Base-by-base conservation (phyloP, 2,888 invertebrate genomes). In the Brenthis daphne region DNA sequence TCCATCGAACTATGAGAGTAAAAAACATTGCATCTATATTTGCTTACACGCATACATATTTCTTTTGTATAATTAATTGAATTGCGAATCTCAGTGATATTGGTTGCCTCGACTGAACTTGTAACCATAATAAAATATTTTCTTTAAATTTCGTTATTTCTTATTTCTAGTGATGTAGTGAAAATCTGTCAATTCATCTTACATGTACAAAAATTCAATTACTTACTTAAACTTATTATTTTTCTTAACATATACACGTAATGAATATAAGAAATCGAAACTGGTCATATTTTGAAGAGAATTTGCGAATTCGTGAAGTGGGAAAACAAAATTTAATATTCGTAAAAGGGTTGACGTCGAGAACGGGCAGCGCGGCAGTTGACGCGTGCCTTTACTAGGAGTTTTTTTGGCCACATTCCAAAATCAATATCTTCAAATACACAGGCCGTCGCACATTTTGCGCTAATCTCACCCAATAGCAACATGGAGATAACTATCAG, bases 321-420 rank as follows among this genome's bases (percentile, higher is more conserved):
- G 90, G 91, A 92, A 92, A 92, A 92, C 92, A 92, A 89, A 92
- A 92, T 92, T 92, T 92, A 92, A 92, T 92, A 92, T 92, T 92
- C 90, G 92, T 92, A 86, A 92, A 92, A 92, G 92, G 92, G 91
- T 92, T 92, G 88, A 92, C 85, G 88, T 84, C 85, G 87, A 85
- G 85, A 85, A 85, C 87, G 88, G 88, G 86, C 88, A 88, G 86
- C 88, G 86, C 85, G 87, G 86, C 85, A 88, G 89, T 91, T 91
- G 90, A 92, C 91, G 92, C 91, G 90, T 88, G 90, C 88, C 85
- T 85, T 84, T 85, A 85, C 86, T 87, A 86, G 80, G 85, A 88
- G 85, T 89, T 92, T 92, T 91, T 92, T 92, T 92, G 92, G 92
- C 92, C 83, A 85, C 84, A 87, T 86, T 90, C 92, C 92, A 92